Base-by-base conservation (phyloP, 2,888 invertebrate genomes). In the Euzetes globulus region DNA sequence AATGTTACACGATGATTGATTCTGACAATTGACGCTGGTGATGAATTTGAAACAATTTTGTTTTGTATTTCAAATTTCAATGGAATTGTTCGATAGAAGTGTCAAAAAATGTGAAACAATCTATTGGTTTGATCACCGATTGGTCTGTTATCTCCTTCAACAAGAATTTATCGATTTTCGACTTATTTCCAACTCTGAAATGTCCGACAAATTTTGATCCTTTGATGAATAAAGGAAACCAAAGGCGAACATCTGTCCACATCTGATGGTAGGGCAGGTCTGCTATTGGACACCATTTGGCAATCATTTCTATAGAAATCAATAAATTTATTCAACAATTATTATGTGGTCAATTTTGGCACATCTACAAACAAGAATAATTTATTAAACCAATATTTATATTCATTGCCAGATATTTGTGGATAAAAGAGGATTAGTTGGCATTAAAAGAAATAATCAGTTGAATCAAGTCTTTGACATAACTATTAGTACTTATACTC, bases 191-290 rank as follows among this genome's bases (percentile, higher is more conserved):
- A 80, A 88, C 89, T 76, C 86, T 84, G 79, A 89, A 88, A 79
- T 83, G 84, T 1, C 86, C 89, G 79, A 84, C 84, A 80, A 90
- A 88, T 72, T 84, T 84, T 77, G 85, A 84, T 15, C 85, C 85
- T 76, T 84, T 83, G 6, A 90, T 80, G 83, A 90, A 85, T n/a
- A 86, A 83, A 0, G 89, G 88, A 79, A 88, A 87, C 91, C 90
- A 91, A 45, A 85, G 79, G 72, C 80, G 81, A 79, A 89, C 88
- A 81, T 91, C 90, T 6, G 86, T 86, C 89, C 90, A 90, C 90
- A 91, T 91, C 52, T 87, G 80, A 11, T 85, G 82, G 80, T 85
- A 89, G 0, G 90, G 91, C 77, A 90, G 83, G n/a, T 85, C 80
- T 25, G 86, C 81, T 17, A 84, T 79, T 11, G 84, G 79, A 79